These are phyloP conservation scores for Dicrostonyx torquatus DNA, from an alignment of 2,797 vertebrate genomes.

Conservation along the genomic window DNA sequence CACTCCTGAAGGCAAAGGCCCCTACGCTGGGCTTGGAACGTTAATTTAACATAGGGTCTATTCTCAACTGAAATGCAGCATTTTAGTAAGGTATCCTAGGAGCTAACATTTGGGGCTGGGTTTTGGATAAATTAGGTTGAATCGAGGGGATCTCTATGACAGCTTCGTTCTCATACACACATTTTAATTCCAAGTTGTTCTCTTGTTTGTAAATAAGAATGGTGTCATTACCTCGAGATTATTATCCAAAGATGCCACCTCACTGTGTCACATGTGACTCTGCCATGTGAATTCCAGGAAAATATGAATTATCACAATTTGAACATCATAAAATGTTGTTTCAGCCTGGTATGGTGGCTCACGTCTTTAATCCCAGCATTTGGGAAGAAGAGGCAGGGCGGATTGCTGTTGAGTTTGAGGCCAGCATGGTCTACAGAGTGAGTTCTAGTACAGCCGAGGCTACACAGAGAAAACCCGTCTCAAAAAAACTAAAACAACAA, in stretches of 20 bases:
- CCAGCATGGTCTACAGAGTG: no score
- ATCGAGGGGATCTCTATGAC: neutral
- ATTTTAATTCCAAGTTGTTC: neutral
- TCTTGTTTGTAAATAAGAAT: neutral
- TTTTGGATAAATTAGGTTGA: conserved; percentile 41
- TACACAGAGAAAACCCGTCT: no score
- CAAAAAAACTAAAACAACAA: neutral
- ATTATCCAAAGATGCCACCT: neutral
- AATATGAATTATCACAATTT: neutral
- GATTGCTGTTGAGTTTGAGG: no score
- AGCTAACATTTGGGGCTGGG: neutral
- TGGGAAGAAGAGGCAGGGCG: no score
- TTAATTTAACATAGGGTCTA: neutral
- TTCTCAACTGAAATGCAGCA: neutral
- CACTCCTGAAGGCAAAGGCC: neutral
- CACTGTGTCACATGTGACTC: neutral
- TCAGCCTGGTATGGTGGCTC: neutral
- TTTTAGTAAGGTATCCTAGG: conserved; percentile 20
- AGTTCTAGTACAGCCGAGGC: no score
- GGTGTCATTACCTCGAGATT: neutral
- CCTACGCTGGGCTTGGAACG: neutral
- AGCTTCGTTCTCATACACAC: neutral
- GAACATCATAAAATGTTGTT: neutral
- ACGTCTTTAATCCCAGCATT: no score
- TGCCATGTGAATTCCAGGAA: neutral